A percentile compares a stretch with the other conserved stretches of the same genome.
These are phyloP conservation scores for Euthynnus affinis DNA, from an alignment of 2,797 vertebrate species.

Conservation along the genomic window DNA sequence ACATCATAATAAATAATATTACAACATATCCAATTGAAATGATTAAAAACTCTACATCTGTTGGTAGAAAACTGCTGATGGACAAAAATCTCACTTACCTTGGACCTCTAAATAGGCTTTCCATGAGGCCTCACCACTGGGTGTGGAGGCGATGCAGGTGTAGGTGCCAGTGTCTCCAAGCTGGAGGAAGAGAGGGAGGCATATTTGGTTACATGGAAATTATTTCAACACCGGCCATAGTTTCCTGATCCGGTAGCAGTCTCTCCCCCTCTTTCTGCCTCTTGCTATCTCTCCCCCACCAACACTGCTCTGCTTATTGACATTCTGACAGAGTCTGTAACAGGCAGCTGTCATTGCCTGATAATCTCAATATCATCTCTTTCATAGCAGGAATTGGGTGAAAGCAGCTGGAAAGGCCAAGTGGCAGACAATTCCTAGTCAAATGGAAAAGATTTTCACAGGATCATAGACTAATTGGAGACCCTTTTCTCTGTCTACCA, in stretches of 20 bases:
- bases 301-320: conserved; percentile 54
- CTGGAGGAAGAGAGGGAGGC: conserved; percentile 75
- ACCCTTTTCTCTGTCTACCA: conserved; percentile 40
- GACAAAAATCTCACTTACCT: conserved; percentile 83
- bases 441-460: conserved; percentile 72
- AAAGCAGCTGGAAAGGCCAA: conserved; percentile 73
- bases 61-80: background rate
- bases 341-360: conserved; percentile 64
- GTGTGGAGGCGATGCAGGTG: conserved; percentile 95
- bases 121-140: conserved; percentile 97
- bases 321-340: conserved; percentile 52
- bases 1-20: conserved; percentile 1
- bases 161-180: conserved; percentile 95
- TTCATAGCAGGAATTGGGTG: conserved; percentile 51
- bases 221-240: conserved; percentile 42
- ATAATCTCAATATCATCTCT: conserved; percentile 68
- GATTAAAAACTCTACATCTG: background rate
- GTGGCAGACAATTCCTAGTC: conserved; percentile 58
- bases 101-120: conserved; percentile 96
- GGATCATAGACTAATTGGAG: conserved; percentile 74
- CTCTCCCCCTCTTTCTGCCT: background rate
- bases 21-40: background rate
- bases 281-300: conserved; percentile 18
- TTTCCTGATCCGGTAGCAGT: conserved; percentile 16
- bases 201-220: conserved; percentile 55